Evolutionary conservation across 2,888 invertebrate species (phyloP), one percentile per base, ranked within the genome.

Genomic region (Callyntrura guangdongensis): DNA sequence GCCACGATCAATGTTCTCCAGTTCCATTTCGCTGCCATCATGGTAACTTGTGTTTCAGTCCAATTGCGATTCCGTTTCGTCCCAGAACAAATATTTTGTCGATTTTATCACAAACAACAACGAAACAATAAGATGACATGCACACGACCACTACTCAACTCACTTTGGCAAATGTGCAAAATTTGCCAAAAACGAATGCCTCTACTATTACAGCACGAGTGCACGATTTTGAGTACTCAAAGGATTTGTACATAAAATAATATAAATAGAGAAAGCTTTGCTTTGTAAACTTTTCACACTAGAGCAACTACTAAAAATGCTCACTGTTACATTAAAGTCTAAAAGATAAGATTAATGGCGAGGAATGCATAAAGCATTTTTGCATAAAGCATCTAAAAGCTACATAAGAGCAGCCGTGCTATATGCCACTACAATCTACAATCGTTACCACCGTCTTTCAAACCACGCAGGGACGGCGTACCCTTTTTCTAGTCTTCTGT

Each of bases 131-230:
- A 53, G 27, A 2, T 36, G 2, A 27, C 79, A 77, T 27, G 77
- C 61, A 64, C 81, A 81, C 85, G 45, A 47, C 36, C 6, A 49
- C 81, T 22, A 61, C 22, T 86, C n/a, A 2, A n/a, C 61, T 25
- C 82, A 74, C 72, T 72, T 56, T 82, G 77, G 89, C 89, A 72
- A 89, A 84, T 77, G 77, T 56, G 77, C 83, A 47, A 11, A 22
- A 45, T 27, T 64, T 72, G 81, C 59, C 87, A 88, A 82, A 64
- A 36, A 53, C 14, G 4, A 9, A 45, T 77, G 45, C 36, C 36
- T 36, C 36, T 4, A 36, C 36, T 27, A 6, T 36, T 36, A n/a
- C n/a, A 56, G 27, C 22, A 69, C 25, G 36, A 49, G 25, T 56
- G n/a, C 61, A 53, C 8, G 0, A 67, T 83, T 69, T 12, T 17